A percentile compares a stretch with the other conserved stretches of the same genome.
Evolutionary conservation across 1,140 invertebrate species (phyloP).

Genomic region (Asobara japonica): DNA sequence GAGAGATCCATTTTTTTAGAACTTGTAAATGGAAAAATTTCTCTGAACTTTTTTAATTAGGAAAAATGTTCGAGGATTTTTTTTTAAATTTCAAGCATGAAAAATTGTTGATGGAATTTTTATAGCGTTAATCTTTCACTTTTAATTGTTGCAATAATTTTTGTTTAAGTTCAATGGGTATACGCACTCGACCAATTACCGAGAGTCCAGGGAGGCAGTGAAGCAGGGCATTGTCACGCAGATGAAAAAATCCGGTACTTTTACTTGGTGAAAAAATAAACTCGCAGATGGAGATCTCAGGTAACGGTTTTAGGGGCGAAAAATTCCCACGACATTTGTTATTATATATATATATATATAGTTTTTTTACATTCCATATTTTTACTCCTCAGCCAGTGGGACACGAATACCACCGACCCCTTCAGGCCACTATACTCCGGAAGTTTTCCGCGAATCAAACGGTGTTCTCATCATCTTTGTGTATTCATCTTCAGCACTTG

Average conservation of each 20-base stretch:
- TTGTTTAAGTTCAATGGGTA: constrained; percentile 29
- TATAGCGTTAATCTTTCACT: too few species aligned
- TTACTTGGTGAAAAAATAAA: constrained; percentile 39
- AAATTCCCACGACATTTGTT: constrained; percentile 31
- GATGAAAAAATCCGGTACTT: constrained; percentile 33
- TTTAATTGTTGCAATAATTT: too few species aligned
- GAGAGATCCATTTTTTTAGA: too few species aligned
- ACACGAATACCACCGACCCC: not conserved
- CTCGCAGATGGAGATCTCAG: constrained; percentile 32
- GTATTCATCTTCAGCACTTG: not conserved
- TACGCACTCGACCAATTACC: constrained; percentile 43
- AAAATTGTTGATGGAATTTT: too few species aligned
- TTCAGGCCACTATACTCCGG: constrained; percentile 13
- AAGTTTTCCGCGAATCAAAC: constrained; percentile 19
- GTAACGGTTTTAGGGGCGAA: constrained; percentile 24
- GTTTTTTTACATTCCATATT: constrained; percentile 8
- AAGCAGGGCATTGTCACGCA: constrained; percentile 29
- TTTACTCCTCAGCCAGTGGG: not conserved
- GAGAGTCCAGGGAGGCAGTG: constrained; percentile 33
- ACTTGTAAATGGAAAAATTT: too few species aligned
- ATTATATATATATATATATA: too few species aligned
- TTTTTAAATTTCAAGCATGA: too few species aligned
- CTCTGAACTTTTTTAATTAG: too few species aligned
- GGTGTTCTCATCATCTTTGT: constrained; percentile 10
- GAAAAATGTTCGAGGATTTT: too few species aligned